Conservation (phyloP, 1,140 invertebrate genomes). For the Eubasilissa regina region DNA sequence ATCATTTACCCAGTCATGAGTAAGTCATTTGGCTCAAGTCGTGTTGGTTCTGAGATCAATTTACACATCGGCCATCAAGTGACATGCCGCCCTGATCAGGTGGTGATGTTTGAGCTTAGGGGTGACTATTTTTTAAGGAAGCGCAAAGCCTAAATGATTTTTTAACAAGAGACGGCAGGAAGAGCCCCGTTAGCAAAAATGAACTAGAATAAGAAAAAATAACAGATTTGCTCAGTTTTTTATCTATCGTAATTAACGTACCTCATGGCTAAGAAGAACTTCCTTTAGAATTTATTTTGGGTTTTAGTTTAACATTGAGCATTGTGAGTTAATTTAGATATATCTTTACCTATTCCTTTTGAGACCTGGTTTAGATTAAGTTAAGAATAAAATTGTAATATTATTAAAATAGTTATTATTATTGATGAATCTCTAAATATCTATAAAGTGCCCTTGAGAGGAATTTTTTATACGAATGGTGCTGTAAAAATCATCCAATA, state of each 20-base stretch:
- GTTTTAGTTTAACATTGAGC: no score
- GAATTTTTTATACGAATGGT: no score
- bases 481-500: no score
- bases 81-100: conserved; percentile 32
- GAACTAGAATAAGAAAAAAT: conserved; percentile 33
- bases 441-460: no score
- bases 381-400: no score
- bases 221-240: conserved; percentile 29
- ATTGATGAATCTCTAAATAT: no score
- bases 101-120: conserved; percentile 39
- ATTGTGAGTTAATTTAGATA: no score
- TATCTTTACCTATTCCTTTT: no score
- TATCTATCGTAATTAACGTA: conserved; percentile 6
- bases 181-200: conserved; percentile 55
- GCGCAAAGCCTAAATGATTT: conserved; percentile 50
- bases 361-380: no score
- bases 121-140: conserved; percentile 30
- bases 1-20: neutral
- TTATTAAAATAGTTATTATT: no score
- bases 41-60: conserved; percentile 12
- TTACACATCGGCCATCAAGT: conserved; percentile 21
- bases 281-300: neutral
- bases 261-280: neutral
- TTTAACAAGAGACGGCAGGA: conserved; percentile 57
- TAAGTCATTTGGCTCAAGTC: neutral